Conservation (phyloP, 1,140 invertebrate genomes). For the Pseudachorutes palmiensis region DNA sequence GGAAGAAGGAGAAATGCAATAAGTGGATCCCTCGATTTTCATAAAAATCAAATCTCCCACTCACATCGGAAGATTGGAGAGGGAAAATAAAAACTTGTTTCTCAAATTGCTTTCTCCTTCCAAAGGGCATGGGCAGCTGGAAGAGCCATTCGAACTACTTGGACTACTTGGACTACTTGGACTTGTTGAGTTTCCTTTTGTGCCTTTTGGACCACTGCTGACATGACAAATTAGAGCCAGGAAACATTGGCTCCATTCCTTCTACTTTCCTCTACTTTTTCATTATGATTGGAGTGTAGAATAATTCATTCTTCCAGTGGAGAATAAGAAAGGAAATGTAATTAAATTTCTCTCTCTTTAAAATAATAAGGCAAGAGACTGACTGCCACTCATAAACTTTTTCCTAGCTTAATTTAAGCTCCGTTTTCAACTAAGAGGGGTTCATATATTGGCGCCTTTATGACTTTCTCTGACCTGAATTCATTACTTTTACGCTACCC, state of each 20-base stretch:
- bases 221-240: neutral
- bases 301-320: no score
- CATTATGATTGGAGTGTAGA: no score
- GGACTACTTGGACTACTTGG: neutral
- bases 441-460: neutral
- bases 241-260: no score
- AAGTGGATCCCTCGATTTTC: neutral
- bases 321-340: neutral
- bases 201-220: no score
- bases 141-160: neutral
- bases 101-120: neutral
- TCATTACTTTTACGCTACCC: neutral
- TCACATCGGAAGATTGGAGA: no score
- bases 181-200: neutral
- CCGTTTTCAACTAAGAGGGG: neutral
- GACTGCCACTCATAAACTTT: neutral
- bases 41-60: neutral
- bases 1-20: neutral
- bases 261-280: no score
- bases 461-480: conserved; percentile 5
- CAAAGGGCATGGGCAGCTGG: no score
- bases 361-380: neutral
- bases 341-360: conserved; percentile 1
- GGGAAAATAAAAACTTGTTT: no score
- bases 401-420: neutral